phyloP scores from a whole-genome alignment of 2,888 invertebrate genomes.

The Erebia aethiops region DNA sequence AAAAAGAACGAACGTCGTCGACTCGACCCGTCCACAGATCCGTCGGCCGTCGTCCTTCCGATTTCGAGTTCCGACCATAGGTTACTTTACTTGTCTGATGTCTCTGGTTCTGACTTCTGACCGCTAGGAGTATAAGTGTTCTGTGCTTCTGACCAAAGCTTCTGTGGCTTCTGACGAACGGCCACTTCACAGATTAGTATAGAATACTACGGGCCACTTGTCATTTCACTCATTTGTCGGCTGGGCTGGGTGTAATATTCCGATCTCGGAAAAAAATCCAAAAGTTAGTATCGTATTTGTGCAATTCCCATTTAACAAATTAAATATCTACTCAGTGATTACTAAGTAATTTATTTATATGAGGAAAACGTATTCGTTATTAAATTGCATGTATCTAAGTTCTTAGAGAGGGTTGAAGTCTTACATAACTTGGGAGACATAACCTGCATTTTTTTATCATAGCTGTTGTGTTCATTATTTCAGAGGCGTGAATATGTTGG shows the following conservation, averaged over 20 bases:
- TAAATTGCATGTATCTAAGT: neutral
- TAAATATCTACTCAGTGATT: constrained; percentile 1
- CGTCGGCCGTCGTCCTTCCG: too few species aligned
- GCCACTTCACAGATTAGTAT: too few species aligned
- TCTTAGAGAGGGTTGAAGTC: constrained; percentile 54
- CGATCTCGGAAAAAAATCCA: constrained; percentile 55
- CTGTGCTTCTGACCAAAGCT: too few species aligned
- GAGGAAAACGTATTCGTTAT: constrained; percentile 16
- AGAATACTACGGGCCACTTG: too few species aligned
- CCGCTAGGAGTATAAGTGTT: too few species aligned
- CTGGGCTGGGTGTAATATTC: constrained; percentile 65
- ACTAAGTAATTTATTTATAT: neutral
- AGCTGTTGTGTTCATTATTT: constrained; percentile 47
- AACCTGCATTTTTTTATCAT: constrained; percentile 59
- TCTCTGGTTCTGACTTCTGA: too few species aligned
- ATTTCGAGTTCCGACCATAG: too few species aligned
- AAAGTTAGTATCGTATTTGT: constrained; percentile 64
- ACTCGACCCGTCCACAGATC: too few species aligned
- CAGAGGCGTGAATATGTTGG: constrained; percentile 81
- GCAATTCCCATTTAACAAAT: neutral
- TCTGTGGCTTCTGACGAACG: too few species aligned
- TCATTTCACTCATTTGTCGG: constrained; percentile 75
- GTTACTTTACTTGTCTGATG: too few species aligned
- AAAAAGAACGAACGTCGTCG: too few species aligned
- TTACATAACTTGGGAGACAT: constrained; percentile 72